These are phyloP conservation scores for Abrostola tripartita DNA, from an alignment of 2,888 invertebrate species.

Conservation along the genomic window DNA sequence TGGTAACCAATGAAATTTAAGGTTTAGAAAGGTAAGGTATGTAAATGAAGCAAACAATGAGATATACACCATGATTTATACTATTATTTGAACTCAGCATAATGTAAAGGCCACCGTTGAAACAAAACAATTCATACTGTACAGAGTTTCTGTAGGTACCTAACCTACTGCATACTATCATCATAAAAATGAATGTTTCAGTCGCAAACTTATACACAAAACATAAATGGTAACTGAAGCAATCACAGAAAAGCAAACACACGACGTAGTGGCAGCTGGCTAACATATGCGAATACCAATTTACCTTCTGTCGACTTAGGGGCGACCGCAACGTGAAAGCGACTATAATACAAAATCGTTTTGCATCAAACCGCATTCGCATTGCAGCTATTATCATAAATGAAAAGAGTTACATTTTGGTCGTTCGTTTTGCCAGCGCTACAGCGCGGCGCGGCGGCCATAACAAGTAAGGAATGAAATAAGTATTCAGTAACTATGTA, in stretches of 20 bases:
- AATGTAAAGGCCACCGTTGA: neutral
- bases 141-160: neutral
- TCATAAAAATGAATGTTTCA: conserved; percentile 9
- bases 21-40: too few relatives aligned
- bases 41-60: too few relatives aligned
- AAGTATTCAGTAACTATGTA: too few relatives aligned
- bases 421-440: neutral
- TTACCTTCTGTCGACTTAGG: conserved; percentile 12
- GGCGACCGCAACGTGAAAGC: conserved; percentile 4
- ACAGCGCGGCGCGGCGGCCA: too few relatives aligned
- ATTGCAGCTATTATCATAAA: conserved; percentile 6
- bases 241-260: conserved; percentile 14
- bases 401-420: conserved; percentile 4
- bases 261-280: conserved; percentile 30
- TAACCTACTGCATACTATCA: neutral
- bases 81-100: too few relatives aligned
- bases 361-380: neutral
- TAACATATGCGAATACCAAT: conserved; percentile 15
- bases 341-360: neutral
- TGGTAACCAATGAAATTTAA: too few relatives aligned
- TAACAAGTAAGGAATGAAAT: too few relatives aligned
- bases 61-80: too few relatives aligned
- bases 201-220: conserved; percentile 15
- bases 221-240: conserved; percentile 17
- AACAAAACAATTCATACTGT: neutral